Evolutionary conservation across 1,140 invertebrate species (phyloP), one percentile per base, ranked within the genome.

Genomic region (Zelostemma sp.): DNA sequence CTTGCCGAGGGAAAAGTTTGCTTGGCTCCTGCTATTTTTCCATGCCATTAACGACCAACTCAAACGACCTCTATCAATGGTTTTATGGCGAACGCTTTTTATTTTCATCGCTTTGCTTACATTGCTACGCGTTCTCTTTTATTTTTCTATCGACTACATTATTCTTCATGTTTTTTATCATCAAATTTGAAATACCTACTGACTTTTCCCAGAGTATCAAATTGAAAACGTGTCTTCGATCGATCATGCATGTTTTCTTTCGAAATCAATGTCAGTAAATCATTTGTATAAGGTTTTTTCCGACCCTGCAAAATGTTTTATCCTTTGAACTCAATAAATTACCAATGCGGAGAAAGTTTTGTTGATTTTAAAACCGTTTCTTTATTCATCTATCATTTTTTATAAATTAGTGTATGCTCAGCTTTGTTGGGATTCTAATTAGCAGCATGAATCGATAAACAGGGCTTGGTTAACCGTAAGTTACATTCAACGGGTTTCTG

Each of bases 31-130:
- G 75, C 74, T 72, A 82, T 80, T 82, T 81, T 82, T 82, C 78
- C 77, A 80, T 80, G 67, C 77, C 76, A 81, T 81, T 81, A 80
- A 80, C 75, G 73, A 78, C 69, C 73, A 58, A 75, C 75, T 75
- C 50, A 64, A 79, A 80, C 71, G 78, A 81, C 73, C 72, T 68
- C 72, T 76, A 78, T 81, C 79, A 81, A 80, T 76, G 78, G 74
- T 70, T 79, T 77, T 76, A 75, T 76, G 68, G 64, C 71, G 51
- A 69, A 78, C 74, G 63, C 61, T 64, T 79, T 80, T 80, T 80
- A 60, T 60, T 70, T 35, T 15, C 40, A 56, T 43, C 47, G 12
- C 38, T 12, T 14, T 33, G 9, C 9, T 41, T 40, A 41, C 50
- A 17, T 68, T 50, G 1, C 12, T 16, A 16, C 6, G 41, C 35